phyloP scores from a whole-genome alignment of 2,888 invertebrate genomes.

The Hydropsyche betteni region DNA sequence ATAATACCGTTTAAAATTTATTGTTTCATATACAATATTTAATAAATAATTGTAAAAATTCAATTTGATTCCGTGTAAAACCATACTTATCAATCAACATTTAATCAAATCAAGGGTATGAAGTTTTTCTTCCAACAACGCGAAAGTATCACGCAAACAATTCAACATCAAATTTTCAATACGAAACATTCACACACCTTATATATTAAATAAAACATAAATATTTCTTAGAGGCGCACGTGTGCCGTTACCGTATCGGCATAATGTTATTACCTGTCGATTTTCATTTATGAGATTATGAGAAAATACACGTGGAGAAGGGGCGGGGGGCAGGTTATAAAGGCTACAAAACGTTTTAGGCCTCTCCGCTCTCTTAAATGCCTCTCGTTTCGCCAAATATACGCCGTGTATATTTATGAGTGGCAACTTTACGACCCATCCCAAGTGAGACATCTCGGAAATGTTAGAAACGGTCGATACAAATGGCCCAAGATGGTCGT shows the following conservation, averaged over 20 bases:
- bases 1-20: too few relatives aligned
- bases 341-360: constrained; percentile 7
- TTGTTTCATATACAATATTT: too few relatives aligned
- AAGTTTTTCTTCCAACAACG: too few relatives aligned
- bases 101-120: too few relatives aligned
- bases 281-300: constrained; percentile 25
- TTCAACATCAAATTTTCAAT: too few relatives aligned
- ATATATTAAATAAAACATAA: too few relatives aligned
- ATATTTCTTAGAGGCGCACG: too few relatives aligned
- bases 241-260: not conserved
- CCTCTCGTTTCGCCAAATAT: constrained; percentile 17
- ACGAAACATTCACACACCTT: too few relatives aligned
- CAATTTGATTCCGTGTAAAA: too few relatives aligned
- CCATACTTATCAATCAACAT: too few relatives aligned
- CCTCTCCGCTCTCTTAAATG: constrained; percentile 22
- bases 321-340: not conserved
- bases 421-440: constrained; percentile 42
- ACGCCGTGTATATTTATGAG: constrained; percentile 32
- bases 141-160: too few relatives aligned
- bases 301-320: not conserved
- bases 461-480: constrained; percentile 30
- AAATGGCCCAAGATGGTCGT: constrained; percentile 27
- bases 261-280: constrained; percentile 31
- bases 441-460: constrained; percentile 39
- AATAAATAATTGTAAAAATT: too few relatives aligned